Percentiles rank a stretch among this genome's conserved stretches.
Evolutionary conservation across 2,113 vertebrate genomes (phyloP).

Genomic region (Glaucidium brasilianum): DNA sequence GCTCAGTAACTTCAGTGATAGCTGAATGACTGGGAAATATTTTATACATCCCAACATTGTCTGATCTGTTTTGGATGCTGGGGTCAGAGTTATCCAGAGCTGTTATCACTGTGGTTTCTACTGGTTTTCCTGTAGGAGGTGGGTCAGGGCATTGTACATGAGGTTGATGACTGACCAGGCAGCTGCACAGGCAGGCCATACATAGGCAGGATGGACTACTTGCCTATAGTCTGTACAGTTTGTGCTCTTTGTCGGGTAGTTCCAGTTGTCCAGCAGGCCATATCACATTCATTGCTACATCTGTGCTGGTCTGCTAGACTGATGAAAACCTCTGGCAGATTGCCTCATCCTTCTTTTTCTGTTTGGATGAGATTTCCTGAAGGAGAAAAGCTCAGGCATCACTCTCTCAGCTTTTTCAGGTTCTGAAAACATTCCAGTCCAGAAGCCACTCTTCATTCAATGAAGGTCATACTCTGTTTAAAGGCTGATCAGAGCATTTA

Average conservation of each 20-base stretch:
- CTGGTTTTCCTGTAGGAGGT: background rate
- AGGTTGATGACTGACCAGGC: background rate
- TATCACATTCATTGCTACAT: background rate
- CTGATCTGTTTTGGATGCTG: background rate
- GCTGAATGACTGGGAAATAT: background rate
- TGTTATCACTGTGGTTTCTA: background rate
- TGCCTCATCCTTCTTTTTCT: background rate
- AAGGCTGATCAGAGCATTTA: background rate
- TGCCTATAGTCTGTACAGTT: background rate
- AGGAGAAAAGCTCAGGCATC: background rate
- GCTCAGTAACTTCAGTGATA: background rate
- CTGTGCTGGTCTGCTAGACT: background rate
- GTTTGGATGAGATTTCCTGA: background rate
- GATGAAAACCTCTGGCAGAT: background rate
- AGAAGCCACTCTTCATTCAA: background rate
- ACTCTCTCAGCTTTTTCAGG: background rate
- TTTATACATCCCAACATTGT: background rate
- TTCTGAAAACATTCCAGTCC: background rate
- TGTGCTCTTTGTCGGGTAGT: background rate
- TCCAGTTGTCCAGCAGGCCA: background rate
- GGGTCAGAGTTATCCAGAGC: background rate
- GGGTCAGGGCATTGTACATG: background rate
- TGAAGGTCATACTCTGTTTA: background rate
- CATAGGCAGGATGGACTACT: background rate
- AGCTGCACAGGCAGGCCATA: background rate